Base-by-base conservation (phyloP, 2,888 invertebrate species). In the Agriopis aurantiaria region DNA sequence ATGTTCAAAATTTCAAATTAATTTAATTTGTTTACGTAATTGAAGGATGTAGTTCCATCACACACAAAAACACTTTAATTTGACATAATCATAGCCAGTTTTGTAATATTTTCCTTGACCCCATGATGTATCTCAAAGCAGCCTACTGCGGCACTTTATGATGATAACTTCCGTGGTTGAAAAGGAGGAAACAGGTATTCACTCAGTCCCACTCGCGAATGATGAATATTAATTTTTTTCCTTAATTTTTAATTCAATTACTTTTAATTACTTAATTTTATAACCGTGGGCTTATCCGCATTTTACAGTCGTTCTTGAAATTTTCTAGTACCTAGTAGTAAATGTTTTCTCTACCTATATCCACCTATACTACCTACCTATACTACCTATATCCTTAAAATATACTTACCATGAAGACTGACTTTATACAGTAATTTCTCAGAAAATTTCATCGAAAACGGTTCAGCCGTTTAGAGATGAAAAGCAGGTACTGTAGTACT, bases 31-130 rank as follows among this genome's bases (percentile, higher is more conserved):
- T n/a, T 62, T 45, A 12, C 53, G 43, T 46, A 46, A 55, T 33
- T 45, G 23, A 53, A 53, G 53, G 53, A 55, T 62, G n/a, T 53
- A n/a, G 45, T 62, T 62, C 46, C 53, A 62, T 62, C 62, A 62
- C 46, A 33, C 14, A 33, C 53, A 70, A 68, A 60, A 72, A 65
- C 57, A 66, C 49, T 49, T 11, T 41, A 49, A 65, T 65, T 56
- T 49, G 48, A 40, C n/a, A 12, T 48, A 56, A 11, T 43, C 41
- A 11, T 43, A 23, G 43, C 52, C 43, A 17, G 43, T 52, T 57
- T 57, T 43, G 11, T 40, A 12, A 4, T n/a, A 41, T 41, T 41
- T 33, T 43, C 61, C 61, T 52, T 62, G 61, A 52, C 52, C 61
- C 17, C 23, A 52, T 43, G 33, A 33, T 41, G 40, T 40, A 55